Evolutionary conservation across 1,140 invertebrate genomes (phyloP), one percentile per base, ranked within the genome.

Genomic region (Aphelenchoides besseyi): DNA sequence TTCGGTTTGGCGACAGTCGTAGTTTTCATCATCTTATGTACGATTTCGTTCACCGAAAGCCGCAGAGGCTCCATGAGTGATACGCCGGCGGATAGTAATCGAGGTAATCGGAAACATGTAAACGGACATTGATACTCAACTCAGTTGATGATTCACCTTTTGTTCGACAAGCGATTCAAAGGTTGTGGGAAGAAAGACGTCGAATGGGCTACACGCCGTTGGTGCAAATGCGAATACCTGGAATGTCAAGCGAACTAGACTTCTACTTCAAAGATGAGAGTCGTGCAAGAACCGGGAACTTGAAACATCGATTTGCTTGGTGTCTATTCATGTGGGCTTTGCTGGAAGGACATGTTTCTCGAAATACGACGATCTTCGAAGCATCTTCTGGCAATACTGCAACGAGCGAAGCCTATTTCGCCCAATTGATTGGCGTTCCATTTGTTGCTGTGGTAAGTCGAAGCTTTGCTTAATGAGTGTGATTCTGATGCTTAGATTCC

Each of bases 341-440:
- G 1, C 26, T 76, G 12, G 78, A 79, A 63, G 78, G 78, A 52
- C 18, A 74, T 32, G 48, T 79, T 28, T 12, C 33, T 41, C n/a
- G 29, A 16, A 73, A 76, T 30, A 78, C 78, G 16, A 72, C 64
- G 0, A 64, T 79, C 32, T 79, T 80, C 55, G 78, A 79, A 35
- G 79, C 78, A 2, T 78, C 78, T 23, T 71, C 67, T 67, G 78
- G 78, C 18, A 79, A 80, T 67, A 79, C 78, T 18, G 78, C 79
- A 2, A 64, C 75, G n/a, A 64, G 76, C 33, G 72, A 80, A 37
- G 78, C 78, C 9, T 79, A 79, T 48, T 71, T 79, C 63, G 76
- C 79, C 28, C 33, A 52, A 35, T 9, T 80, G 16, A 72, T 79
- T 53, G 69, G 55, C 35, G 54, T 79, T 3, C 55, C 54, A 5